phyloP scores from a whole-genome alignment of 1,140 invertebrate species.

The Ectropis grisescens region DNA sequence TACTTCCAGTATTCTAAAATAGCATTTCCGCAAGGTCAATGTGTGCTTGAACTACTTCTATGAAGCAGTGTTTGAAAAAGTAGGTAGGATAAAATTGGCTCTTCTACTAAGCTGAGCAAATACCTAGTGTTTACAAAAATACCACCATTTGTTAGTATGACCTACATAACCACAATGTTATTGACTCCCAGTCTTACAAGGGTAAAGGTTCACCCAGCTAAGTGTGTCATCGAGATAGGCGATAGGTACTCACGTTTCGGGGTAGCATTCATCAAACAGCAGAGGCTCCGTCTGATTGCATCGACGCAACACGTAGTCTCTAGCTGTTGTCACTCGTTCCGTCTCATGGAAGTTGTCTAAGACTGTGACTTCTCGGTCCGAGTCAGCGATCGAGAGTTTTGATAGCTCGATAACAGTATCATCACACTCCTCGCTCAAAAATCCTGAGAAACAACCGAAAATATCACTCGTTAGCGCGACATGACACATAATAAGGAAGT shows the following conservation, averaged over 20 bases:
- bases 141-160: constrained; percentile 30
- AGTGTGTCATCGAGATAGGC: no score
- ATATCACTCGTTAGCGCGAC: constrained; percentile 12
- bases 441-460: constrained; percentile 48
- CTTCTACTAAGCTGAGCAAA: no score
- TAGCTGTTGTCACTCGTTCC: constrained; percentile 43
- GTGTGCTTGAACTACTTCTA: no score
- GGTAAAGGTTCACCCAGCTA: no score
- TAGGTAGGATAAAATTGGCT: no score
- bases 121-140: no score
- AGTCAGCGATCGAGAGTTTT: constrained; percentile 60
- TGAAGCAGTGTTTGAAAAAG: no score
- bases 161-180: constrained; percentile 23
- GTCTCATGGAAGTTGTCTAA: constrained; percentile 51
- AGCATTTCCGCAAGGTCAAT: no score
- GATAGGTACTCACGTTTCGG: constrained; percentile 68
- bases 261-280: constrained; percentile 74
- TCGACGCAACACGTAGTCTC: constrained; percentile 73
- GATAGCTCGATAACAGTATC: constrained; percentile 66
- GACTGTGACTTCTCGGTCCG: constrained; percentile 43
- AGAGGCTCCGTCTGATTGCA: constrained; percentile 75
- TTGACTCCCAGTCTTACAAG: no score
- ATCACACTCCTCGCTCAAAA: constrained; percentile 66
- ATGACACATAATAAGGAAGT: constrained; percentile 50
- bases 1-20: no score